Evolutionary conservation across 2,888 invertebrate species (phyloP), one percentile per base, ranked within the genome.

Genomic region (Euphydryas editha): DNA sequence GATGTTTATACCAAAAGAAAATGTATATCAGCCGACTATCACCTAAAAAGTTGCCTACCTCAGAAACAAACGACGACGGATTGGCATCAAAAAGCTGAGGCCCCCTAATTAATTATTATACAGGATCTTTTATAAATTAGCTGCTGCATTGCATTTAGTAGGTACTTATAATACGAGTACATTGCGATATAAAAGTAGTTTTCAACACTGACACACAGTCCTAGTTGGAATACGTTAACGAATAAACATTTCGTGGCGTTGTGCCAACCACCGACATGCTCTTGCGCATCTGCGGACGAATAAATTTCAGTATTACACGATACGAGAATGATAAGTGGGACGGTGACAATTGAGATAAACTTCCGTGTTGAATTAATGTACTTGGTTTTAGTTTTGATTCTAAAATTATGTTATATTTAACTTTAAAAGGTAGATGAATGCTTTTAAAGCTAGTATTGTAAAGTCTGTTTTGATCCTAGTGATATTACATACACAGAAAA

Each of bases 231-330:
- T 67, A 68, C 59, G 68, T 64, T 72, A 71, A 73, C 64, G 74
- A 75, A 77, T 74, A 76, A 71, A 71, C 72, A 49, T 59, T 70
- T 65, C 21, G 59, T 79, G 79, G 79, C 76, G 51, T 8, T n/a
- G 13, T 66, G 78, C 80, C 80, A 78, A 74, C 30, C 30, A 8
- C 8, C 4, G 71, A 67, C n/a, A n/a, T 73, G 69, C 72, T 70
- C 73, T 47, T 64, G 73, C 73, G 72, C 74, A 72, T 75, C 68
- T 75, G 69, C 60, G 69, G 67, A 75, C 65, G 70, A 74, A 75
- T 75, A 75, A 75, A 75, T 75, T 75, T 74, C 66, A 73, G 69
- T 72, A 73, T 76, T 72, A 74, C 72, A 65, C 65, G 67, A 73
- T 67, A 64, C 67, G 65, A 63, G 72, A 73, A 72, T 77, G 67